These are phyloP conservation scores for Drosophila pseudotakahashii DNA, from an alignment of 2,888 invertebrate species.

Conservation along the genomic window DNA sequence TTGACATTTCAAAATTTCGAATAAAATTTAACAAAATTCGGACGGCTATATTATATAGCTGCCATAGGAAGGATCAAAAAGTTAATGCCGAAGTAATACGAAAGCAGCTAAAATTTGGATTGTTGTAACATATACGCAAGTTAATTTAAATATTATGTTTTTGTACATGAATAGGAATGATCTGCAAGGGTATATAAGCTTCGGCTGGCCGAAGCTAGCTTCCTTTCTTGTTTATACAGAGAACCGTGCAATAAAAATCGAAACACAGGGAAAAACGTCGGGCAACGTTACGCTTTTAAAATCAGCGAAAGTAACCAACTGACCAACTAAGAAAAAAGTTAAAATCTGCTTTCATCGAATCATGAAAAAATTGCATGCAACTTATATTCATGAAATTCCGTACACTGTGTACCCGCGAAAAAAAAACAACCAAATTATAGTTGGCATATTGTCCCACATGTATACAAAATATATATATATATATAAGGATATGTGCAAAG, in stretches of 20 bases:
- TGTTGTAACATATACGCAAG: too few relatives aligned
- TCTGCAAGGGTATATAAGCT: too few relatives aligned
- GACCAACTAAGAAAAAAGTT: background rate
- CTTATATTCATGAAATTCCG: background rate
- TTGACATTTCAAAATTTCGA: too few relatives aligned
- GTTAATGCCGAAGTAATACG: too few relatives aligned
- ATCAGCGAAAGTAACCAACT: background rate
- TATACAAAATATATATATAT: slow-evolving; percentile 13
- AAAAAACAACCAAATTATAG: slow-evolving; percentile 24
- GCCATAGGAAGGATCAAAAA: too few relatives aligned
- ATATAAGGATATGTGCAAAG: slow-evolving; percentile 9
- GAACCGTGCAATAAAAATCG: background rate
- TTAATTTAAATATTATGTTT: too few relatives aligned
- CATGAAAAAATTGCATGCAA: slow-evolving; percentile 29
- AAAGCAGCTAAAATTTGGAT: too few relatives aligned
- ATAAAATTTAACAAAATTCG: too few relatives aligned
- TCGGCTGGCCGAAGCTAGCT: too few relatives aligned
- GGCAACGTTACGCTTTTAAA: background rate
- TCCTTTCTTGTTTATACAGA: too few relatives aligned
- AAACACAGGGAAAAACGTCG: background rate
- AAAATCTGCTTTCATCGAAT: slow-evolving; percentile 13
- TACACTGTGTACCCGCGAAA: slow-evolving; percentile 4
- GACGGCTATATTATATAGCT: too few relatives aligned
- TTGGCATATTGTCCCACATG: slow-evolving; percentile 13
- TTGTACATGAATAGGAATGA: too few relatives aligned